Evolutionary conservation across 53 echinoderm and acorn worm genomes (phyloP).

Genomic region (Zoroaster sp.): DNA sequence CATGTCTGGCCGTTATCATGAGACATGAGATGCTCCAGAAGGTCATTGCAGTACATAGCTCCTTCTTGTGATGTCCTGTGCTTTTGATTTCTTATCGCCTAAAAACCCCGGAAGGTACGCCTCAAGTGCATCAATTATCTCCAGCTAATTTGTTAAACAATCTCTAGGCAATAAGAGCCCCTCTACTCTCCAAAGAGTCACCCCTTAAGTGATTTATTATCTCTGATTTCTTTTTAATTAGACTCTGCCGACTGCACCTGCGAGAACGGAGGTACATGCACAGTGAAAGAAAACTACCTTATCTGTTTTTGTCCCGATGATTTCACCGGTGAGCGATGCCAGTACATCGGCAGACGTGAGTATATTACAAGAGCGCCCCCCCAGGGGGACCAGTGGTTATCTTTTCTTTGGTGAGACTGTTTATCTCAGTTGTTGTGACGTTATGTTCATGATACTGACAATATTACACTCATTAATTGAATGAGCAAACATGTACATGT

Average conservation of each 20-base stretch:
- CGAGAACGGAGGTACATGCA: conserved; percentile 72
- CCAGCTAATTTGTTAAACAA: background rate
- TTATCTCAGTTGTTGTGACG: too few species aligned
- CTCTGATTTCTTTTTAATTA: conserved; percentile 26
- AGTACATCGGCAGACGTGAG: conserved; percentile 54
- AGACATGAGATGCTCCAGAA: background rate
- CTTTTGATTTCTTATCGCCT: background rate
- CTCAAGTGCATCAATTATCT: background rate
- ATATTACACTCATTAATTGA: too few species aligned
- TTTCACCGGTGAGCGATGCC: conserved; percentile 70
- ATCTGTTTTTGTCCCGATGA: conserved; percentile 77
- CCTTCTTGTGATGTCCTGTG: background rate
- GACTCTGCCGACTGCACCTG: conserved; percentile 62
- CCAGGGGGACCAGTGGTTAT: background rate
- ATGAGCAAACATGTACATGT: too few species aligned
- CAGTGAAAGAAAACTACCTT: conserved; percentile 44
- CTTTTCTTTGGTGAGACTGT: background rate
- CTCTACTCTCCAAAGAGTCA: background rate
- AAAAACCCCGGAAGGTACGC: background rate
- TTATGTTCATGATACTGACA: too few species aligned
- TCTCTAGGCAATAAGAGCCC: background rate
- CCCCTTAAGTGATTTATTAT: background rate
- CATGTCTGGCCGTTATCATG: background rate
- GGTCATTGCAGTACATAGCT: background rate
- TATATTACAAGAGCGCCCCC: background rate